Conservation (phyloP, 1,140 invertebrate species). For the Caenorhabditis briggsae region DNA sequence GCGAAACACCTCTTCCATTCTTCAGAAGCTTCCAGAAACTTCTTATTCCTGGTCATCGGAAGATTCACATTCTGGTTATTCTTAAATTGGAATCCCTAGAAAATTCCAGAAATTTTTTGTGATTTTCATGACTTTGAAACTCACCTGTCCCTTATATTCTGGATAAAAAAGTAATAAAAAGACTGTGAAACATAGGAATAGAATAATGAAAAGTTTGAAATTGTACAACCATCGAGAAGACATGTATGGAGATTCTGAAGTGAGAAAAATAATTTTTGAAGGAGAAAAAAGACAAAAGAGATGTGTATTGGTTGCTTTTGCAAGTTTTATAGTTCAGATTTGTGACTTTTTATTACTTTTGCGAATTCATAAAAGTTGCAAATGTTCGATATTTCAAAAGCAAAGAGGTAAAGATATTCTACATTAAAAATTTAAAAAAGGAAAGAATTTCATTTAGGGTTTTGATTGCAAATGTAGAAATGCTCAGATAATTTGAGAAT, state of each 20-base stretch:
- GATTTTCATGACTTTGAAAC: background rate
- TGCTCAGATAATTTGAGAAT: no score
- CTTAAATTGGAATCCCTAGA: background rate
- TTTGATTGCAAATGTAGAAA: no score
- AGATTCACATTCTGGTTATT: background rate
- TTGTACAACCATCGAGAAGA: background rate
- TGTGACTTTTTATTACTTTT: no score
- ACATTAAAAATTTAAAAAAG: no score
- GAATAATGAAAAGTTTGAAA: conserved; percentile 19
- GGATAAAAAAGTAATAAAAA: conserved; percentile 19
- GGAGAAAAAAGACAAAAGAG: no score
- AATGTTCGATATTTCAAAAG: no score
- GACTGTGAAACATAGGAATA: background rate
- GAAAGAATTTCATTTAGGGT: no score
- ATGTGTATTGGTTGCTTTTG: no score
- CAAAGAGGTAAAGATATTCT: no score
- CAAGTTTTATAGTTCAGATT: no score
- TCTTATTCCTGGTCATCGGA: background rate
- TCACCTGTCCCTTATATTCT: conserved; percentile 10
- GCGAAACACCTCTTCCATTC: conserved; percentile 5
- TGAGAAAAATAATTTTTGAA: background rate
- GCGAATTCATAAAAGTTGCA: no score
- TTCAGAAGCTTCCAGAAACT: conserved; percentile 3
- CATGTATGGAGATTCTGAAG: conserved; percentile 2
- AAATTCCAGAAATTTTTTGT: background rate